Conservation (phyloP, 2,888 invertebrate species). For the Drosophila pseudotalamancana region DNA sequence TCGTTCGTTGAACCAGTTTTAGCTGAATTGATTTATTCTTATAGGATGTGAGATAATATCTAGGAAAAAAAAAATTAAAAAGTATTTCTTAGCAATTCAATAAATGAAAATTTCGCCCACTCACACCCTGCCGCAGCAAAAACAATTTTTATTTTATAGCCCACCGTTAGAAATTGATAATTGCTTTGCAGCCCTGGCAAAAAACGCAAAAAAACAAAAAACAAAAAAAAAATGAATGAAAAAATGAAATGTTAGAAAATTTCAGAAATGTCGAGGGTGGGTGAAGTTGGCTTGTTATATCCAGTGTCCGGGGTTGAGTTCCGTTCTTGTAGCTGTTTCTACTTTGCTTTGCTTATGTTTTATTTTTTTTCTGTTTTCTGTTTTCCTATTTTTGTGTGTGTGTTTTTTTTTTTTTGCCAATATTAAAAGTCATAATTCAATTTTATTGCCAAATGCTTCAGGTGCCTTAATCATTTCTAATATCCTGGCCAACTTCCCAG, state of each 20-base stretch:
- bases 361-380: conserved; percentile 12
- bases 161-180: no score
- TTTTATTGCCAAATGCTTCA: conserved; percentile 83
- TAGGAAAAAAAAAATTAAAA: no score
- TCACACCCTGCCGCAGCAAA: no score
- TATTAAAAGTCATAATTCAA: conserved; percentile 82
- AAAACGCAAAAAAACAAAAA: background rate
- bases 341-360: no score
- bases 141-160: no score
- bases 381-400: conserved; percentile 1
- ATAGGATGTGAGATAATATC: no score
- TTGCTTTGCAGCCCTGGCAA: conserved; percentile 36
- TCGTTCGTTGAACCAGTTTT: no score
- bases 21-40: no score
- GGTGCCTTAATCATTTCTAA: conserved; percentile 82
- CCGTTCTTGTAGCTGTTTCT: conserved; percentile 3
- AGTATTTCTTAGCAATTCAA: no score
- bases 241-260: conserved; percentile 26
- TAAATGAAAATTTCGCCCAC: no score
- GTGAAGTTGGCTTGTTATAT: conserved; percentile 10
- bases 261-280: conserved; percentile 37
- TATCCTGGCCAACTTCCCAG: conserved; percentile 73
- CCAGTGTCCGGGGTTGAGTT: background rate
- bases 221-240: no score
- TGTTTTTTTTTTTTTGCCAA: conserved; percentile 45